phyloP scores from a whole-genome alignment of 1,140 invertebrate species.

The Drosophila repletoides region DNA sequence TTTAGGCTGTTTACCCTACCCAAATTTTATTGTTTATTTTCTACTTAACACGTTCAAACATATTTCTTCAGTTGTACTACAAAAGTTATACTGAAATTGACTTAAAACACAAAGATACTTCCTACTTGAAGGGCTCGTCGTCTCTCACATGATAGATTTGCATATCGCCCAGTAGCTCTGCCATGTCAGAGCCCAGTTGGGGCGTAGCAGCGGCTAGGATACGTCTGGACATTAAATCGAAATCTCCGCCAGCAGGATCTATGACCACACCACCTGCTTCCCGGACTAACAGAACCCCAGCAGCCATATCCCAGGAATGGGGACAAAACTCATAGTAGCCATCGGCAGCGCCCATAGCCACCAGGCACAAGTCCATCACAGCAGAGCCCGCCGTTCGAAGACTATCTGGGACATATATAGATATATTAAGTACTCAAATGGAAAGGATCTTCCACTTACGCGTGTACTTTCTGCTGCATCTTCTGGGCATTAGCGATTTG shows the following conservation, averaged over 20 bases:
- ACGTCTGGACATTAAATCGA: conserved; percentile 91
- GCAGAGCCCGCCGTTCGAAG: conserved; percentile 92
- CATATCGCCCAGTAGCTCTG: conserved; percentile 82
- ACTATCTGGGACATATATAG: conserved; percentile 83
- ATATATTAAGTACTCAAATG: not conserved
- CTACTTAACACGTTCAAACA: no score
- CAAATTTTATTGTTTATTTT: conserved; percentile 8
- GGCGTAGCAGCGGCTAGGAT: conserved; percentile 89
- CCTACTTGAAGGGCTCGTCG: not conserved
- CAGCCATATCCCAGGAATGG: conserved; percentile 94
- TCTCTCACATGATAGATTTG: conserved; percentile 17
- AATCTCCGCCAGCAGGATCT: conserved; percentile 91
- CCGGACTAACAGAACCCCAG: conserved; percentile 91
- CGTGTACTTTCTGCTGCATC: not conserved
- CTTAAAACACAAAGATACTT: no score
- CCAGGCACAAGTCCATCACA: conserved; percentile 94
- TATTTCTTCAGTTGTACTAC: no score
- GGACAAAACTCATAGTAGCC: conserved; percentile 94
- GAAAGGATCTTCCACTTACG: conserved; percentile 4
- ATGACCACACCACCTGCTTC: conserved; percentile 96
- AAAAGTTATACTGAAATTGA: not conserved
- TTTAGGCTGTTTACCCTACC: not conserved
- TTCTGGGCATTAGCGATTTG: not conserved
- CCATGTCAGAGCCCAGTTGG: conserved; percentile 88
- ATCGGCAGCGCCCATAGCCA: conserved; percentile 93